Conservation (phyloP, 2,888 invertebrate genomes). For the Sialis fuliginosa region DNA sequence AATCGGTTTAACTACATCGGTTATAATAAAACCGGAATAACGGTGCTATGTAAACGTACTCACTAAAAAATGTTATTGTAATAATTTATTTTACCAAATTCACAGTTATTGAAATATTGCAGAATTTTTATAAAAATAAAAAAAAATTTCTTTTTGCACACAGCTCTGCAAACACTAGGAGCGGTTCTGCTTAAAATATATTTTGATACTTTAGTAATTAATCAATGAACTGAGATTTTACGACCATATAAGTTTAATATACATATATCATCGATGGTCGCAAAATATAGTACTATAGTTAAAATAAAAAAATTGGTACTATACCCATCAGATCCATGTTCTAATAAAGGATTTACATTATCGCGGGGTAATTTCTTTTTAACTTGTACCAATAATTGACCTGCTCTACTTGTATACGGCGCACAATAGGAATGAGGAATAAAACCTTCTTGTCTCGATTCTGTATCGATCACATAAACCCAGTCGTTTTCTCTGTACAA, state of each 20-base stretch:
- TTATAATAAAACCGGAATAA: too few relatives aligned
- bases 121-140: not conserved
- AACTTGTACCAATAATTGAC: constrained; percentile 46
- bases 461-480: constrained; percentile 89
- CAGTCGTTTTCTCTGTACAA: constrained; percentile 91
- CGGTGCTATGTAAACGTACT: too few relatives aligned
- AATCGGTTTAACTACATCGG: too few relatives aligned
- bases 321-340: constrained; percentile 4
- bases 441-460: constrained; percentile 80
- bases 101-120: not conserved
- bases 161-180: not conserved
- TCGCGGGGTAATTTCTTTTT: constrained; percentile 78
- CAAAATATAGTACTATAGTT: not conserved
- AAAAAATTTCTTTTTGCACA: not conserved
- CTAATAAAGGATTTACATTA: constrained; percentile 12
- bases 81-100: too few relatives aligned
- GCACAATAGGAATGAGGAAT: constrained; percentile 90
- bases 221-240: too few relatives aligned
- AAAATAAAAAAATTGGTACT: not conserved
- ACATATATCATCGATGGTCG: too few relatives aligned
- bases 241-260: too few relatives aligned
- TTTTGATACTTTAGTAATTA: not conserved
- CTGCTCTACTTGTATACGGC: constrained; percentile 60
- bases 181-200: not conserved
- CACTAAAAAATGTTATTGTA: not conserved